Base-by-base conservation (phyloP, 2,888 invertebrate genomes). In the Chorisops tibialis region DNA sequence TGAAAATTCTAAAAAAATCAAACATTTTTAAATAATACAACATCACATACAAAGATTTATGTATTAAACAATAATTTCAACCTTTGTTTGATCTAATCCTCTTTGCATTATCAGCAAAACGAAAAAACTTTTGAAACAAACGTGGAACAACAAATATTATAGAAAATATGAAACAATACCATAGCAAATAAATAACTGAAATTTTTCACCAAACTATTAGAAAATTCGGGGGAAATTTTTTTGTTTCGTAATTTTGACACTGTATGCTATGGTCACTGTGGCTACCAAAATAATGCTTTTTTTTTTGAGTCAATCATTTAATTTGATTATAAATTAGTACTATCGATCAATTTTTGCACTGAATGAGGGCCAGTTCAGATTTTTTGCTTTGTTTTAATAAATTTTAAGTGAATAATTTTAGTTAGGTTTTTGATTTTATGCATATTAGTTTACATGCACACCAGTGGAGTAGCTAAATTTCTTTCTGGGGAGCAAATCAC, bases 171-270 rank as follows among this genome's bases (percentile, higher is more conserved):
- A 59, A 35, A 37, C 59, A 59, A 62, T 47, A 62, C 51, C 62
- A 62, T 62, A 59, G 24, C 59, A 63, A 63, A 63, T 59, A 59
- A 51, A 63, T 51, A 59, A 63, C 59, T 51, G 59, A 63, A 62
- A 63, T 52, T 63, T 63, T 35, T 58, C 62, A 58, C 50, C 35
- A 62, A 24, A 62, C 54, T 54, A 18, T 56, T 45, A 24, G 43
- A 24, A 56, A 56, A 56, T 56, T 11, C 35, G 54, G 18, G 21
- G 56, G 45, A 45, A 43, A 43, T 43, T 45, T 43, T 56, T 56
- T 39, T 18, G 37, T 52, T 39, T 21, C 30, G 30, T 2, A 30
- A 30, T 16, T 56, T 24, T 56, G 56, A 56, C 56, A 18, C 30
- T 43, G 16, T 12, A 18, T 16, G 6, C 56, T 4, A 30, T 6